Percentiles rank a stretch among this genome's conserved stretches.
Conservation (phyloP, 2,888 invertebrate genomes). For the Drosophila percnosoma region DNA sequence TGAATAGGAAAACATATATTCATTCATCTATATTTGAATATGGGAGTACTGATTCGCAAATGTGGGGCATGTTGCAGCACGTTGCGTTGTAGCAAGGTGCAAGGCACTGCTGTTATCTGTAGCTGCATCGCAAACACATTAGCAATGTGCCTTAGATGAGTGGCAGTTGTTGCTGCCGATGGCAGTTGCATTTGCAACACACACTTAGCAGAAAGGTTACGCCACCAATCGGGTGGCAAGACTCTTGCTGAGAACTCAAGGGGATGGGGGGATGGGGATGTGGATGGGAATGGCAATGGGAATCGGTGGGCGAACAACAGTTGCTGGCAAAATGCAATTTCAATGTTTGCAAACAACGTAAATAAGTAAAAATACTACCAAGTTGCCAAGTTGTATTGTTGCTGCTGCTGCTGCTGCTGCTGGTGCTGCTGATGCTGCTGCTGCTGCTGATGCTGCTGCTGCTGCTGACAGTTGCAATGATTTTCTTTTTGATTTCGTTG, state of each 20-base stretch:
- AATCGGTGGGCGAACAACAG: background rate
- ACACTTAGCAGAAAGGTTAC: background rate
- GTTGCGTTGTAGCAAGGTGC: conserved; percentile 2
- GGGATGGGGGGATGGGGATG: too few relatives aligned
- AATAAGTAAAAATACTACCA: conserved; percentile 55
- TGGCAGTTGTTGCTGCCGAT: conserved; percentile 51
- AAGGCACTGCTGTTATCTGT: conserved; percentile 40
- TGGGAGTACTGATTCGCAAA: conserved; percentile 1
- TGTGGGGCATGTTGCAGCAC: background rate
- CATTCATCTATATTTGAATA: conserved; percentile 10
- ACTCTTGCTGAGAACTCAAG: background rate
- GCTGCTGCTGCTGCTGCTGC: conserved; percentile 3
- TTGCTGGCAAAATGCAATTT: conserved; percentile 61
- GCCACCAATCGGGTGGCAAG: background rate
- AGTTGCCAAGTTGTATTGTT: conserved; percentile 13
- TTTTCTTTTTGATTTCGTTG: conserved; percentile 59
- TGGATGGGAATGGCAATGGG: too few relatives aligned
- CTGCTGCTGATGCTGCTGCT: conserved; percentile 4
- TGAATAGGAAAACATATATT: background rate
- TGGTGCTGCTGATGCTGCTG: conserved; percentile 13
- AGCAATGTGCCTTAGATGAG: conserved; percentile 52
- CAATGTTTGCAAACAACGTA: conserved; percentile 64
- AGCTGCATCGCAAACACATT: conserved; percentile 53
- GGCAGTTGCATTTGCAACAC: conserved; percentile 46
- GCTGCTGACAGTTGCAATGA: conserved; percentile 63